Percentiles rank a stretch among this genome's conserved stretches.
phyloP scores from a whole-genome alignment of 2,113 vertebrate genomes.

The Pogonocichla stellata region DNA sequence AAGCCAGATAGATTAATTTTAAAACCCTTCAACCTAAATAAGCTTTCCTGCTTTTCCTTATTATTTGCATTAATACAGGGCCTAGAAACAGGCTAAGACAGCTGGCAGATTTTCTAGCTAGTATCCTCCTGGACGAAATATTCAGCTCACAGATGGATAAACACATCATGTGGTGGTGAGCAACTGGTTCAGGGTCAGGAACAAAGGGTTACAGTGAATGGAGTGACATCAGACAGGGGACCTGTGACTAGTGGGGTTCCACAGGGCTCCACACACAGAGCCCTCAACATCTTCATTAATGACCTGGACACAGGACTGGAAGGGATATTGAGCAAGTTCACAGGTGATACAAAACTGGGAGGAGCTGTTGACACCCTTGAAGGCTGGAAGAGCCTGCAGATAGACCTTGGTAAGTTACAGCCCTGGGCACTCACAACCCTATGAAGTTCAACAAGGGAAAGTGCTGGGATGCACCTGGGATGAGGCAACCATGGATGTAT shows the following conservation, averaged over 20 bases:
- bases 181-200: not conserved
- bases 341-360: not conserved
- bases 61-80: not conserved
- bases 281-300: not conserved
- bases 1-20: not conserved
- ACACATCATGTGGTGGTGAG: accelerated
- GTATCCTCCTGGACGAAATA: not conserved
- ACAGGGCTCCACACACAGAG: not conserved
- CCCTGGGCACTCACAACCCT: accelerated
- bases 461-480: not conserved
- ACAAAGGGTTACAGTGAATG: not conserved
- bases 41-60: not conserved
- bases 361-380: not conserved
- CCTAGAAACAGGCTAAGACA: not conserved
- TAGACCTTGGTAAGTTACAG: not conserved
- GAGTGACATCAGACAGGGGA: not conserved
- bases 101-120: not conserved
- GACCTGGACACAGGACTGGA: not conserved
- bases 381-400: not conserved
- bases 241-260: not conserved
- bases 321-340: not conserved
- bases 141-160: not conserved
- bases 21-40: not conserved
- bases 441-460: not conserved
- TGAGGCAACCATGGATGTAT: not conserved